A percentile compares a stretch with the other conserved stretches of the same genome.
These are phyloP conservation scores for Luehdorfia chinensis DNA, from an alignment of 1,140 invertebrate species.

Conservation along the genomic window DNA sequence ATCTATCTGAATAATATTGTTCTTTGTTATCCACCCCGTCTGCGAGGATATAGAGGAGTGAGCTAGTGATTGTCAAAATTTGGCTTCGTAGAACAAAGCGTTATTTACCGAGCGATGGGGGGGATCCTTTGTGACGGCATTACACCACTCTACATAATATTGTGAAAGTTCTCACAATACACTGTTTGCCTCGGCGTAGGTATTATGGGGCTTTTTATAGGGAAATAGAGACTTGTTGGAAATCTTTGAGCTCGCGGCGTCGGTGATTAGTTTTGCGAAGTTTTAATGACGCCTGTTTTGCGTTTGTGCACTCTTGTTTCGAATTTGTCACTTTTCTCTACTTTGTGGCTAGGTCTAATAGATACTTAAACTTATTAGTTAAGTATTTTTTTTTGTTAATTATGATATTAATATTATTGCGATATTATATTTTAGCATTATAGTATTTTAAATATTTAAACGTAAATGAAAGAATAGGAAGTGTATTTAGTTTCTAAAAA, in stretches of 20 bases:
- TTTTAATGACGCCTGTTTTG: conserved; percentile 14
- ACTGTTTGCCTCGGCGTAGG: conserved; percentile 54
- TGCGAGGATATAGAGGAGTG: conserved; percentile 54
- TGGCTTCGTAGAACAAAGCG: conserved; percentile 75
- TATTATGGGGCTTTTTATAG: conserved; percentile 58
- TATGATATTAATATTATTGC: too few species aligned
- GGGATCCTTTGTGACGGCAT: conserved; percentile 60
- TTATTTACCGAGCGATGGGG: conserved; percentile 67
- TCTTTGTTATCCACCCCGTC: conserved; percentile 45
- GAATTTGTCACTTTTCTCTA: too few species aligned
- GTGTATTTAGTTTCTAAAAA: too few species aligned
- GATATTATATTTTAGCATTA: too few species aligned
- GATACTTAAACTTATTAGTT: too few species aligned
- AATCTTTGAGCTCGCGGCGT: conserved; percentile 38
- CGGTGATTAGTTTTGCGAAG: conserved; percentile 45
- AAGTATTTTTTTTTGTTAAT: too few species aligned
- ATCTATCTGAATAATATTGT: too few species aligned
- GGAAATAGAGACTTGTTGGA: conserved; percentile 53
- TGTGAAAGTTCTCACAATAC: conserved; percentile 72
- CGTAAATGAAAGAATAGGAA: too few species aligned
- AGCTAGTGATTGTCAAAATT: conserved; percentile 77
- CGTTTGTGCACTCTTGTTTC: neutral
- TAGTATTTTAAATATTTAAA: too few species aligned
- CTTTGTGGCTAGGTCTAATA: too few species aligned
- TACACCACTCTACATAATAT: conserved; percentile 76